Evolutionary conservation across 1,140 invertebrate species (phyloP).

Genomic region (Thrips palmi): DNA sequence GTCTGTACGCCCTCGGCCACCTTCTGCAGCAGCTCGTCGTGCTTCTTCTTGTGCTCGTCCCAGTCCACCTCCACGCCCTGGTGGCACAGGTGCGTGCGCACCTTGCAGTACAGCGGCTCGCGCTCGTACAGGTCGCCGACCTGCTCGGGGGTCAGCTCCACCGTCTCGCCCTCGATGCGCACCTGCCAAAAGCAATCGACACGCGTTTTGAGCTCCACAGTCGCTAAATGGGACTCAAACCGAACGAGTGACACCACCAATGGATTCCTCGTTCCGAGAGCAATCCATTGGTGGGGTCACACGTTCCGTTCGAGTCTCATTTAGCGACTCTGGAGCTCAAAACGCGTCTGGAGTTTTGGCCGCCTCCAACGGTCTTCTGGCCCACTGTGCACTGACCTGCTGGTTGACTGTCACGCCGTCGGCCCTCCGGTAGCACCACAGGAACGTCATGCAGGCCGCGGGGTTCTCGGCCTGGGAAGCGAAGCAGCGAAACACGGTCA

Average conservation of each 20-base stretch:
- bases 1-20: slow-evolving; percentile 15
- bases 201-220: too few species aligned
- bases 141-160: slow-evolving; percentile 18
- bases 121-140: slow-evolving; percentile 23
- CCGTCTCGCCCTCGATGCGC: slow-evolving; percentile 24
- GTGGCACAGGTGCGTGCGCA: slow-evolving; percentile 24
- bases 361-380: too few species aligned
- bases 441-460: slow-evolving; percentile 27
- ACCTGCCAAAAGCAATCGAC: slow-evolving; percentile 19
- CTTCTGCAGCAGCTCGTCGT: slow-evolving; percentile 21
- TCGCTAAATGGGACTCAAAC: too few species aligned
- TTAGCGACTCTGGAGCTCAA: too few species aligned
- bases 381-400: too few species aligned
- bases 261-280: too few species aligned
- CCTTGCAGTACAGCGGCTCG: slow-evolving; percentile 27
- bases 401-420: slow-evolving; percentile 18
- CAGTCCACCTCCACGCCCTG: slow-evolving; percentile 25
- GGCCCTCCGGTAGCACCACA: slow-evolving; percentile 25
- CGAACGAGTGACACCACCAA: too few species aligned
- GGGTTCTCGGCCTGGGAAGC: slow-evolving; percentile 24
- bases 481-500: too few species aligned
- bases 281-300: too few species aligned
- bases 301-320: too few species aligned
- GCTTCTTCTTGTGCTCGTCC: slow-evolving; percentile 22
- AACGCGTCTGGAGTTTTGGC: too few species aligned